Conservation (phyloP, 53 echinoderm and acorn worm genomes). For the Holothuria scabra region DNA sequence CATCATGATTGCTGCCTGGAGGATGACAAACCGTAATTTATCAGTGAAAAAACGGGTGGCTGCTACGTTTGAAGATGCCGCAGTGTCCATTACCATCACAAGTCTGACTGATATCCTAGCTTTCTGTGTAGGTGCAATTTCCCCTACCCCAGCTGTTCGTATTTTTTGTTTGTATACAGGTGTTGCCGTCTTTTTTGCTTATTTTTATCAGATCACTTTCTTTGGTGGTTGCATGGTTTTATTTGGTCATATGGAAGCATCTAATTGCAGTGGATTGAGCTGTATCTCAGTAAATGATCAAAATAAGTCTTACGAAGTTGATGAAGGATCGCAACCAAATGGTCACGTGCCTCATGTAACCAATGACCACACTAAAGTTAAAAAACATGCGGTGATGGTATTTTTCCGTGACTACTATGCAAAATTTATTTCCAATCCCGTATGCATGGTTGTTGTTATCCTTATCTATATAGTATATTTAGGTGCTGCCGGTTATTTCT, state of each 20-base stretch:
- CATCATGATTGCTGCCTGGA: slow-evolving; percentile 63
- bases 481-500: slow-evolving; percentile 74
- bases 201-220: slow-evolving; percentile 77
- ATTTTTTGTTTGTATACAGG: slow-evolving; percentile 76
- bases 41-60: slow-evolving; percentile 59
- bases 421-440: slow-evolving; percentile 69
- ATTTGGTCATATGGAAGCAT: slow-evolving; percentile 50
- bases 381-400: slow-evolving; percentile 84
- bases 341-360: neutral
- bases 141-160: slow-evolving; percentile 55
- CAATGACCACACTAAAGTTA: neutral
- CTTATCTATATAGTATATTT: slow-evolving; percentile 61
- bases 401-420: slow-evolving; percentile 85
- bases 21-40: slow-evolving; percentile 18
- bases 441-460: slow-evolving; percentile 58
- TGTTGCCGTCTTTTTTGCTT: slow-evolving; percentile 68
- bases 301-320: neutral
- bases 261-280: neutral
- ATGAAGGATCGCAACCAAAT: neutral
- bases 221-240: slow-evolving; percentile 65
- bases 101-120: slow-evolving; percentile 68
- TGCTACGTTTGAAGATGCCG: slow-evolving; percentile 69
- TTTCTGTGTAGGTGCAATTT: slow-evolving; percentile 68
- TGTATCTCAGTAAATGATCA: slow-evolving; percentile 51
- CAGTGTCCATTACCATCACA: slow-evolving; percentile 76